Base-by-base conservation (phyloP, 2,888 invertebrate species). In the Endotricha flammealis region DNA sequence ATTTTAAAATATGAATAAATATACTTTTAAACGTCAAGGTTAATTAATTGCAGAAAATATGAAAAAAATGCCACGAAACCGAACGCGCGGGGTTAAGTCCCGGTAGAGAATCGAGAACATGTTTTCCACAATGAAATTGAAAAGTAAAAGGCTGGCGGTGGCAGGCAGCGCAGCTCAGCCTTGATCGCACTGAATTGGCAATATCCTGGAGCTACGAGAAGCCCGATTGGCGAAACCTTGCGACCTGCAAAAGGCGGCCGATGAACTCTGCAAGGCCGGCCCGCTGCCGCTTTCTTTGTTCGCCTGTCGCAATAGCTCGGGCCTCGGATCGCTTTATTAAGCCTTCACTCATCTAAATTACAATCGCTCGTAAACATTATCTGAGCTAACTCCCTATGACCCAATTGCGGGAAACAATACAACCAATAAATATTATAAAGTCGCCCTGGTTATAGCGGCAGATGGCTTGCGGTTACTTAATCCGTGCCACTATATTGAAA, bases 161-260 rank as follows among this genome's bases (percentile, higher is more conserved):
- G 52, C 51, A 42, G 55, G 57, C 62, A 57, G 69, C 69, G 61
- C 62, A 54, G 60, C 47, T 61, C 71, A 82, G 80, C 83, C 85
- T 85, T 85, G 85, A 81, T 79, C 74, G 77, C 67, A 54, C 66
- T 73, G 77, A 80, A 82, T 86, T 86, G 82, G 81, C 83, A 86
- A 85, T 85, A 85, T 85, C 85, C 85, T 85, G 82, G 83, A 82
- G 82, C 72, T 60, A 67, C 68, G 79, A 79, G 82, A 80, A 81
- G 81, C 78, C 77, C 76, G 83, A 75, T 76, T 85, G 85, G 85
- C 81, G 81, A 85, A 86, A 86, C 85, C 85, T 86, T 85, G 85
- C 78, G 81, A 81, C 81, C 80, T 67, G 83, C 83, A 75, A 78
- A 86, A 83, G 67, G 82, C 85, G 85, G 85, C 75, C 86, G 78